These are phyloP conservation scores for Huso huso DNA, from an alignment of 2,797 vertebrate species.

Conservation along the genomic window DNA sequence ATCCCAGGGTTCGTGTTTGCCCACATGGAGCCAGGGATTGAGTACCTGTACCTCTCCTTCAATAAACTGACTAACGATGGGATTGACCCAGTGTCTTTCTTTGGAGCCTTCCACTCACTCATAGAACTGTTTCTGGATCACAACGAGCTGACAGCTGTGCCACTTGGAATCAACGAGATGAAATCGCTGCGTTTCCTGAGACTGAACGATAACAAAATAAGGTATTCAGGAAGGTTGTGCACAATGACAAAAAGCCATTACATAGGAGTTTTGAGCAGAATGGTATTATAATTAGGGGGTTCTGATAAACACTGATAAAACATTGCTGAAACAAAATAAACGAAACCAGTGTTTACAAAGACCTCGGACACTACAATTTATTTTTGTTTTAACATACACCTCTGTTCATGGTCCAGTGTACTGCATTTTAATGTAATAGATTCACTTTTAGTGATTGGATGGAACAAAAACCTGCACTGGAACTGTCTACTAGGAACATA, in stretches of 20 bases:
- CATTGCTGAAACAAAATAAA: too few species aligned
- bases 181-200: constrained; percentile 78
- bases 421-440: background rate
- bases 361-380: too few species aligned
- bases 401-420: too few species aligned
- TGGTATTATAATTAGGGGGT: too few species aligned
- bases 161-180: constrained; percentile 83
- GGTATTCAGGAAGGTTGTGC: constrained; percentile 50
- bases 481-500: background rate
- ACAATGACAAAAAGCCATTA: constrained; percentile 4
- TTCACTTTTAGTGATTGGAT: background rate
- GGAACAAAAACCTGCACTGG: background rate
- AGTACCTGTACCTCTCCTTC: constrained; percentile 91
- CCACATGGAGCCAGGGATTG: constrained; percentile 87
- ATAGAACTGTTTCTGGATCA: constrained; percentile 89
- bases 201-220: constrained; percentile 86
- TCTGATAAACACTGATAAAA: too few species aligned
- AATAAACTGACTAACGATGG: constrained; percentile 80
- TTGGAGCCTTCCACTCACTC: constrained; percentile 76
- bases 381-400: too few species aligned
- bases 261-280: too few species aligned
- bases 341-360: too few species aligned
- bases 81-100: constrained; percentile 81
- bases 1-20: constrained; percentile 92
- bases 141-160: constrained; percentile 75